These are phyloP conservation scores for Argyresthia albistria DNA, from an alignment of 2,888 invertebrate genomes.

Conservation along the genomic window DNA sequence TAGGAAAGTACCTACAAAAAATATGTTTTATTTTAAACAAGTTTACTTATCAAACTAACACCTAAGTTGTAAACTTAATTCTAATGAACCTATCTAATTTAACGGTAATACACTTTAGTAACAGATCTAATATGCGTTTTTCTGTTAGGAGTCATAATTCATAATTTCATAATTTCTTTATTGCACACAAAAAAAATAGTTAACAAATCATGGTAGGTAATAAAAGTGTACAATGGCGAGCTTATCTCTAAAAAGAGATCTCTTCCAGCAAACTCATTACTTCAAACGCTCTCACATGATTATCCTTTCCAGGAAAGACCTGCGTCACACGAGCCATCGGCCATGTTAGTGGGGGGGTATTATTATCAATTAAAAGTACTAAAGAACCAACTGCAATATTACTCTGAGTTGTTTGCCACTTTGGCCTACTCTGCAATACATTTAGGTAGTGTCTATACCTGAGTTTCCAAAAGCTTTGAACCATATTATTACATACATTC, in stretches of 20 bases:
- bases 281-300: background rate
- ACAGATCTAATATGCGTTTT: constrained; percentile 1
- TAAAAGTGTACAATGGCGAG: too few relatives aligned
- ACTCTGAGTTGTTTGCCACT: constrained; percentile 5
- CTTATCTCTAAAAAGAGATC: too few relatives aligned
- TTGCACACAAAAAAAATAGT: too few relatives aligned
- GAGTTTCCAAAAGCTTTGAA: constrained; percentile 8
- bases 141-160: background rate
- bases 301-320: background rate
- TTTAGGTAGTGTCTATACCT: constrained; percentile 8
- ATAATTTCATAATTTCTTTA: too few relatives aligned
- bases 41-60: too few relatives aligned
- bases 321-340: constrained; percentile 3
- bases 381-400: too few relatives aligned
- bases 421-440: constrained; percentile 8
- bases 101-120: background rate
- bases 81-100: too few relatives aligned
- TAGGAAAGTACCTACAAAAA: too few relatives aligned
- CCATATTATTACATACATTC: constrained; percentile 7
- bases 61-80: too few relatives aligned
- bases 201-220: too few relatives aligned
- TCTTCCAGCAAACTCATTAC: too few relatives aligned
- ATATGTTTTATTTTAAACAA: too few relatives aligned
- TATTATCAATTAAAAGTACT: constrained; percentile 4
- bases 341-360: constrained; percentile 3